Evolutionary conservation across 2,797 vertebrate species (phyloP).

Genomic region (Gila robusta): DNA sequence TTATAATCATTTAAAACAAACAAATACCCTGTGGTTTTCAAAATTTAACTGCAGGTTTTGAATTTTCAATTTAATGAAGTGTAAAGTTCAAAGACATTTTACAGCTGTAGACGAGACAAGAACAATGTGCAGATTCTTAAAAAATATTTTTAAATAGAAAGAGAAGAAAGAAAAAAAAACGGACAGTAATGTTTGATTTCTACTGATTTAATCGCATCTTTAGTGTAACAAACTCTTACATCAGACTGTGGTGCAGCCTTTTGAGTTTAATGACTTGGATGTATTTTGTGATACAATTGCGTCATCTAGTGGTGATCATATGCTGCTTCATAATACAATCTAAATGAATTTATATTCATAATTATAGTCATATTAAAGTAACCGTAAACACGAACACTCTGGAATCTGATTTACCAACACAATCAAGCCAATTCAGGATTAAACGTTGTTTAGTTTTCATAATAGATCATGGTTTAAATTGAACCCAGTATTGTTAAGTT

Average conservation of each 20-base stretch:
- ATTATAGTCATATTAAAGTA: background rate
- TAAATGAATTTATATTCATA: background rate
- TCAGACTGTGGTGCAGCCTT: background rate
- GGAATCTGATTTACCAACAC: background rate
- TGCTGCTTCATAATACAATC: background rate
- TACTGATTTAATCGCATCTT: background rate
- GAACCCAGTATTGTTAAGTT: background rate
- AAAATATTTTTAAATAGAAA: background rate
- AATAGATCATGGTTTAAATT: background rate
- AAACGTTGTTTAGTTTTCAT: background rate
- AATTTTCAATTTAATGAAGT: background rate
- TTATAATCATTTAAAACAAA: background rate
- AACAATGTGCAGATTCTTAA: background rate
- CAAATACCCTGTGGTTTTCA: background rate
- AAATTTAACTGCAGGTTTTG: background rate
- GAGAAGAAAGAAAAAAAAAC: background rate
- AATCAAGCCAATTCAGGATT: background rate
- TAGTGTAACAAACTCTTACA: background rate
- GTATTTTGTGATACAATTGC: background rate
- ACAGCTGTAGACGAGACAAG: background rate
- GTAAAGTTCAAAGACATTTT: background rate
- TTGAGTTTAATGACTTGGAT: background rate
- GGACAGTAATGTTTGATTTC: background rate
- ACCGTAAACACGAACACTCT: background rate
- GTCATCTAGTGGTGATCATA: conserved; percentile 7